These are phyloP conservation scores for Zosterops lateralis DNA, from an alignment of 2,113 vertebrate species.

Conservation along the genomic window DNA sequence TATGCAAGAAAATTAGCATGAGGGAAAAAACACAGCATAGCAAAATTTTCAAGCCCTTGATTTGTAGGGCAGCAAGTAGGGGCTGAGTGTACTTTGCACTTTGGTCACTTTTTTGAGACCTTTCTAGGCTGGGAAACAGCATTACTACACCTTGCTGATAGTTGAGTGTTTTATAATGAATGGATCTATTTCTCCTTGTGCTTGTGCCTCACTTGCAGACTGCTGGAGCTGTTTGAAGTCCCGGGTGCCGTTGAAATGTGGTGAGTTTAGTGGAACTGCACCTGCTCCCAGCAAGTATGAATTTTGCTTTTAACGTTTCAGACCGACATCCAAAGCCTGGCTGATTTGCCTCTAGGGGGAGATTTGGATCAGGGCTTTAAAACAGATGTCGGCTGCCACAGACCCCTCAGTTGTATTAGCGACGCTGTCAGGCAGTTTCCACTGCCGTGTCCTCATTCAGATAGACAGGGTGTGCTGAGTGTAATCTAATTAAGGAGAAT, in stretches of 20 bases:
- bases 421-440: background rate
- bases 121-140: background rate
- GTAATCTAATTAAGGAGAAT: constrained; percentile 44
- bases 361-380: background rate
- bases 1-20: background rate
- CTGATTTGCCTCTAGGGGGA: constrained; percentile 32
- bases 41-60: background rate
- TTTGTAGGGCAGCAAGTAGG: background rate
- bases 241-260: rapidly evolving
- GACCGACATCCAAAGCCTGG: background rate
- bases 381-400: constrained; percentile 3
- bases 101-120: background rate
- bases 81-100: background rate
- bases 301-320: background rate
- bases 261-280: background rate
- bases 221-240: background rate
- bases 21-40: background rate
- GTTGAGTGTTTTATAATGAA: background rate
- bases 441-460: background rate
- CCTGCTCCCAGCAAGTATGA: background rate
- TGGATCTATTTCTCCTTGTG: background rate
- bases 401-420: background rate
- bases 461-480: background rate
- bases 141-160: background rate
- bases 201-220: background rate